Evolutionary conservation across 2,113 vertebrate species (phyloP), one percentile per base, ranked within the genome.

Genomic region (Struthio camelus): DNA sequence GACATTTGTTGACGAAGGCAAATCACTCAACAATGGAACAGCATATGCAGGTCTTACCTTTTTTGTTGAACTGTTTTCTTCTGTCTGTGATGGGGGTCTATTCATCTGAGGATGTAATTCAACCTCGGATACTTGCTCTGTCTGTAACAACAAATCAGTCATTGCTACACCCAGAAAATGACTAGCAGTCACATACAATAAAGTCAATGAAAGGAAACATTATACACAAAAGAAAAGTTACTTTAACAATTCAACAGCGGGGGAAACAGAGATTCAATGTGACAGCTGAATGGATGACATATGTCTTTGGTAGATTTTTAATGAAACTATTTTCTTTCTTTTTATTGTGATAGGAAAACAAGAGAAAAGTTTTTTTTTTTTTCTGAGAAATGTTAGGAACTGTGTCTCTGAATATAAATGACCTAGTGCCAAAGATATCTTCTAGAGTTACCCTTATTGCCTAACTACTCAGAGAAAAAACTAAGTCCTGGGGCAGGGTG

Each of bases 11-110:
- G 72, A 87, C 19, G 79, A 94, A 94, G 75, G 46, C 27, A 56
- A 59, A 90, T 66, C 77, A 85, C n/a, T 70, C 78, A 40, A 85
- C 15, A 71, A 59, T 1, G 19, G 42, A 32, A 76, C 20, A 59
- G 78, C 2, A 11, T 27, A 18, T 8, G 19, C 59, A 44, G n/a
- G 65, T 86, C 97, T 96, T 97, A 99, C 99, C 98, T 98, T 98
- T 97, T 99, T 98, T 36, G 97, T 87, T 70, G 97, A 96, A 72
- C 95, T 98, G 96, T 96, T 93, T 96, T 99, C 98, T 95, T 99
- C 98, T 72, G 97, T 92, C 83, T 98, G 98, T 0, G 89, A 97
- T 2, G 97, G 75, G 77, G 95, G 77, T 96, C 96, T 98, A 38
- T 94, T 98, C 79, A 93, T 84, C 66, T 97, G 98, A 87, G 97